Base-by-base conservation (phyloP, 35 echinoderm and acorn worm species). In the Ophioderma brevispina region DNA sequence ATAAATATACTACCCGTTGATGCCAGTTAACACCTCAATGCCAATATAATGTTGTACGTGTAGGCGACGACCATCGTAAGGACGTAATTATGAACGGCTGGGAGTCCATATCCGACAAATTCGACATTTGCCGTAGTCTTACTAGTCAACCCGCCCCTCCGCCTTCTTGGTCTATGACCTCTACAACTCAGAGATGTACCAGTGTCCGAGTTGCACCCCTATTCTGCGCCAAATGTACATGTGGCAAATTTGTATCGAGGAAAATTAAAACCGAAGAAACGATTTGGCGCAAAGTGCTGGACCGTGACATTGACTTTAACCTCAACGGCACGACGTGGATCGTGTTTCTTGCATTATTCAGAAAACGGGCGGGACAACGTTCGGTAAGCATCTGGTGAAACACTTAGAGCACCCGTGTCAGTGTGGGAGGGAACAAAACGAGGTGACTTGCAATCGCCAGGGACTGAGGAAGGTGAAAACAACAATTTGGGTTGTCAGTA, bases 261-360 rank as follows among this genome's bases (percentile, higher is more conserved):
- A 30, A 25, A 3, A n/a, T n/a, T 30, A 70, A 8, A 70, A n/a
- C 2, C 28, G 1, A 25, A 70, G n/a, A 30, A 70, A n/a, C n/a
- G n/a, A n/a, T n/a, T n/a, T n/a, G n/a, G n/a, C n/a, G n/a, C n/a
- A 70, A 70, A 70, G 59, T 70, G n/a, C 59, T 70, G 1, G 59
- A 70, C n/a, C 5, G 59, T 15, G 59, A 70, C 28, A 70, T 70
- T 30, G 59, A 70, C n/a, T 70, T 70, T 70, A 25, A 86, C 37
- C 76, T 95, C 36, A 76, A 95, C 81, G 93, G 97, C 21, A 93
- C 80, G 40, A 94, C 93, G 34, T 93, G 93, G 15, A 49, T 99
- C 0, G 94, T 95, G 33, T 95, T 95, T 77, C 84, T n/a, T 99
- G n/a, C 93, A 99, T 82, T n/a, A 94, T 95, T 31, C 94, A 99